Evolutionary conservation across 2,797 vertebrate genomes (phyloP).

Genomic region (Sebastes hubbsi): DNA sequence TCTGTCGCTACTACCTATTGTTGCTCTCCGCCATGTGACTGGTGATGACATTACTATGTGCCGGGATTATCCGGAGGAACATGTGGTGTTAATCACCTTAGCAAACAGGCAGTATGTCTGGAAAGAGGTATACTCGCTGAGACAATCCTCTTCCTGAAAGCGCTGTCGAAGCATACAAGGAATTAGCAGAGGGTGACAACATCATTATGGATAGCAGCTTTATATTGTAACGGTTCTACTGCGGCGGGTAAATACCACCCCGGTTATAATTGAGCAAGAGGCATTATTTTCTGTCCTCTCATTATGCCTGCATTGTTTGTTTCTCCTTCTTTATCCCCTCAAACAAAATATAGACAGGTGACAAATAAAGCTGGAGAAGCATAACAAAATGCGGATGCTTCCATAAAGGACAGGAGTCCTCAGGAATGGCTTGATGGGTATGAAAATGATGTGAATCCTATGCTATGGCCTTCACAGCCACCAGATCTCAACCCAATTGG

Average conservation of each 20-base stretch:
- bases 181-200: slow-evolving; percentile 70
- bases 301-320: neutral
- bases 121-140: slow-evolving; percentile 35
- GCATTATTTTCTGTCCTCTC: neutral
- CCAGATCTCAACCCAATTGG: neutral
- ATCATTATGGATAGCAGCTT: slow-evolving; percentile 46
- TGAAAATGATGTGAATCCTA: neutral
- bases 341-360: neutral
- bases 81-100: slow-evolving; percentile 72
- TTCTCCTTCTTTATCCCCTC: neutral
- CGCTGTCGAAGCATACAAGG: slow-evolving; percentile 58
- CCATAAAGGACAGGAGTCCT: neutral
- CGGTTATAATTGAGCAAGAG: slow-evolving; percentile 18
- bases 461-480: neutral
- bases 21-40: slow-evolving; percentile 16
- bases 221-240: slow-evolving; percentile 16
- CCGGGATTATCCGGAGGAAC: slow-evolving; percentile 56
- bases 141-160: slow-evolving; percentile 54
- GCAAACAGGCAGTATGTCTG: slow-evolving; percentile 55
- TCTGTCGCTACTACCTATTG: neutral
- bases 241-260: slow-evolving; percentile 36
- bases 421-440: neutral
- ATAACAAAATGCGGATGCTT: neutral
- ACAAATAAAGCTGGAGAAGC: neutral
- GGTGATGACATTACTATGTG: slow-evolving; percentile 29